phyloP scores from a whole-genome alignment of 2,888 invertebrate genomes.

The Tachystola acroxantha region DNA sequence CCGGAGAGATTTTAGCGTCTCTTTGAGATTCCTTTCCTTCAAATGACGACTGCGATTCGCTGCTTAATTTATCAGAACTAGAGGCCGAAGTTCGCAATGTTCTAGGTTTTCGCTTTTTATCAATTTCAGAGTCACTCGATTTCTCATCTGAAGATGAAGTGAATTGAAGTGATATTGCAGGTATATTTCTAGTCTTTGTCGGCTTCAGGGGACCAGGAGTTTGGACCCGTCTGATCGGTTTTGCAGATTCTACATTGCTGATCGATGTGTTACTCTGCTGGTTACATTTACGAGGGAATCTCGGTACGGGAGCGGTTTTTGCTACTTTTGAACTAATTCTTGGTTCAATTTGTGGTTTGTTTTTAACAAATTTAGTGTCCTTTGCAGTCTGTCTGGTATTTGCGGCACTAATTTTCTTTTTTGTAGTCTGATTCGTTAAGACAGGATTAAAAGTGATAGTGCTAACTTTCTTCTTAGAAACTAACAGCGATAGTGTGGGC shows the following conservation, averaged over 20 bases:
- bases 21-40: too few relatives aligned
- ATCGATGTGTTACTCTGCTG: background rate
- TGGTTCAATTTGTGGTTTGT: slow-evolving; percentile 11
- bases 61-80: slow-evolving; percentile 3
- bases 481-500: slow-evolving; percentile 32
- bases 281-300: too few relatives aligned
- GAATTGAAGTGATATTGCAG: too few relatives aligned
- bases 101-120: too few relatives aligned
- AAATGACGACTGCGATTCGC: background rate
- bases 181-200: too few relatives aligned
- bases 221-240: background rate
- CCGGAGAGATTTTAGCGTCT: too few relatives aligned
- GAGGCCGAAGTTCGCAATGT: too few relatives aligned
- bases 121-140: background rate
- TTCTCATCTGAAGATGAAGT: slow-evolving; percentile 2
- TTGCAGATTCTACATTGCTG: too few relatives aligned
- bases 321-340: too few relatives aligned
- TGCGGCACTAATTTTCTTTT: too few relatives aligned
- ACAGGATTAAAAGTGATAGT: slow-evolving; percentile 34
- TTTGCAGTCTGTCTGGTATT: slow-evolving; percentile 14
- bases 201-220: background rate
- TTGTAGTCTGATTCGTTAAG: slow-evolving; percentile 20
- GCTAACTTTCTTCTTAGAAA: slow-evolving; percentile 19
- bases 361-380: slow-evolving; percentile 12
- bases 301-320: too few relatives aligned